Evolutionary conservation across 2,888 invertebrate genomes (phyloP).

Genomic region (Spisula subtruncata): DNA sequence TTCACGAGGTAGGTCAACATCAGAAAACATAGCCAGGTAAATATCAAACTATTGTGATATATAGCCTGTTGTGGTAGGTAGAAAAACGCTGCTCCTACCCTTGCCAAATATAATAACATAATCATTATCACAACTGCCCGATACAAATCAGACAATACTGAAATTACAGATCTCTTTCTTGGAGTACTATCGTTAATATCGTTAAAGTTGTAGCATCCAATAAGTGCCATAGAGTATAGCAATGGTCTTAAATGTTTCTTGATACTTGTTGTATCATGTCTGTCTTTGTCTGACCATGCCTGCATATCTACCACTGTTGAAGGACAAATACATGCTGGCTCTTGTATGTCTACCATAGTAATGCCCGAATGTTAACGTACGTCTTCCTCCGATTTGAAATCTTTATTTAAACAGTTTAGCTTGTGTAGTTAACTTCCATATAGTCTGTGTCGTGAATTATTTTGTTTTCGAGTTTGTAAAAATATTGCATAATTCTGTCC

Average conservation of each 20-base stretch:
- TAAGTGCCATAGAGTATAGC: conserved; percentile 35
- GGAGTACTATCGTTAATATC: conserved; percentile 18
- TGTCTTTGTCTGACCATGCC: conserved; percentile 15
- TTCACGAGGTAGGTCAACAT: conserved; percentile 10
- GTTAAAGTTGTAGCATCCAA: conserved; percentile 49
- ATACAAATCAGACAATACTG: conserved; percentile 25
- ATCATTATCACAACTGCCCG: neutral
- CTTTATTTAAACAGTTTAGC: no score
- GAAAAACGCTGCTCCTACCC: conserved; percentile 24
- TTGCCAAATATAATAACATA: neutral
- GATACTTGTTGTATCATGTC: neutral
- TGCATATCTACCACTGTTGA: neutral
- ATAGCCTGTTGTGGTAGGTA: conserved; percentile 26
- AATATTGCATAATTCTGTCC: no score
- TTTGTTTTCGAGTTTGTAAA: no score
- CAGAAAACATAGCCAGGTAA: neutral
- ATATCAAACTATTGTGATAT: neutral
- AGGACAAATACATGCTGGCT: neutral
- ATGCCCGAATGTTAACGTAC: neutral
- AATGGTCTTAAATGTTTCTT: conserved; percentile 45
- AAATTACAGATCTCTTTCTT: neutral
- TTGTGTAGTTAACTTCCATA: no score
- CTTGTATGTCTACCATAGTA: neutral
- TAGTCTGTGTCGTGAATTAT: no score
- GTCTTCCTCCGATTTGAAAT: no score